phyloP scores from a whole-genome alignment of 2,797 vertebrate genomes.

The Sebastes nivosus region DNA sequence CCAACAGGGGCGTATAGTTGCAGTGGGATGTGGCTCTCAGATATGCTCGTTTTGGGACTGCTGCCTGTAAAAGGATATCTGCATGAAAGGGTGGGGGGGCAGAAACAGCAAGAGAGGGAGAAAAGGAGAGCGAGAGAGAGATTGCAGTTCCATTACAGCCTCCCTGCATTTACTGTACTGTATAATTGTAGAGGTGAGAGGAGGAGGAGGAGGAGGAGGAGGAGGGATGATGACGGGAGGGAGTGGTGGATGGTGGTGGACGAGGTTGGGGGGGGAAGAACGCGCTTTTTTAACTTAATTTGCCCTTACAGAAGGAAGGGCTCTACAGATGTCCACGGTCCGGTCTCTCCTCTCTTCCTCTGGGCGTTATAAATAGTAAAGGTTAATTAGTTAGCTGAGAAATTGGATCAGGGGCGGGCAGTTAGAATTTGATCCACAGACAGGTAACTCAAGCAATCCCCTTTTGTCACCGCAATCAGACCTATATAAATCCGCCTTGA shows the following conservation, averaged over 20 bases:
- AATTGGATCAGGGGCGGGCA: slow-evolving; percentile 89
- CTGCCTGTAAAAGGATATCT: slow-evolving; percentile 60
- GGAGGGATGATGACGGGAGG: slow-evolving; percentile 37
- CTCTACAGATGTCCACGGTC: slow-evolving; percentile 62
- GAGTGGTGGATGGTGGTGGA: slow-evolving; percentile 32
- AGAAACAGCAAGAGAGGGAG: slow-evolving; percentile 22
- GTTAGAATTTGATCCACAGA: slow-evolving; percentile 92
- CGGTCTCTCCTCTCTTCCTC: slow-evolving; percentile 63
- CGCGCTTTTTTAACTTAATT: slow-evolving; percentile 69
- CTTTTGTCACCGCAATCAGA: slow-evolving; percentile 88
- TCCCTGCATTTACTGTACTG: slow-evolving; percentile 49
- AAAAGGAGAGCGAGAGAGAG: slow-evolving; percentile 27
- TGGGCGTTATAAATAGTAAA: slow-evolving; percentile 91
- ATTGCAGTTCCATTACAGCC: slow-evolving; percentile 46
- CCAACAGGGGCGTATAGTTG: neutral
- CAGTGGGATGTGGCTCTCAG: neutral
- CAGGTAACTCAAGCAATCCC: slow-evolving; percentile 92
- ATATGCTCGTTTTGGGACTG: slow-evolving; percentile 27
- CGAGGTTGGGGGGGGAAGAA: slow-evolving; percentile 24
- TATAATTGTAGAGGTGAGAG: slow-evolving; percentile 60
- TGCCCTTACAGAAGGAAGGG: slow-evolving; percentile 73
- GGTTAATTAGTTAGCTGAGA: slow-evolving; percentile 94
- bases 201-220: neutral
- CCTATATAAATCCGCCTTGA: slow-evolving; percentile 92
- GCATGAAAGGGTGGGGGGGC: neutral